A percentile compares a stretch with the other conserved stretches of the same genome.
Evolutionary conservation across 2,113 vertebrate genomes (phyloP).

Genomic region (Anser brachyrhynchus): DNA sequence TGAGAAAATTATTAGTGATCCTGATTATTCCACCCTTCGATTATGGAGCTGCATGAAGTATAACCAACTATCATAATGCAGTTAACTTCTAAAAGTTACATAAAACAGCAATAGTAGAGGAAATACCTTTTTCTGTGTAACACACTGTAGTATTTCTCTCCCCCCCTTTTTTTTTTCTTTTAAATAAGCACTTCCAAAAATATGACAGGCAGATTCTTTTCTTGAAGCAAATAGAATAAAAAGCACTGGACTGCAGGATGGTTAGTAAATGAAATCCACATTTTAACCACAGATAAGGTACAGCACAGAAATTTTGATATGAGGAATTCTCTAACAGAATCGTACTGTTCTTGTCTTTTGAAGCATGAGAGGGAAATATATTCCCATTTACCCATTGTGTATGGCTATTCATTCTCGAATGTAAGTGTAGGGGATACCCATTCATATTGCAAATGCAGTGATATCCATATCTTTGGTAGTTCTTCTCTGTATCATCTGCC

Average conservation of each 20-base stretch:
- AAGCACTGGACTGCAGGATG: neutral
- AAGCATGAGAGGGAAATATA: neutral
- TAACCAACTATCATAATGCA: neutral
- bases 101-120: neutral
- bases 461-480: neutral
- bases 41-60: neutral
- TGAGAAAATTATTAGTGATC: slow-evolving; percentile 16
- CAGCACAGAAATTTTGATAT: neutral
- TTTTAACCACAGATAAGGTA: neutral
- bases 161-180: neutral
- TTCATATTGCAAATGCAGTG: neutral
- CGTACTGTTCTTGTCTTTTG: neutral
- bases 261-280: neutral
- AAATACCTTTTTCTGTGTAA: neutral
- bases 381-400: neutral
- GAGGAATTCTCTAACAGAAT: neutral
- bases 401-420: neutral
- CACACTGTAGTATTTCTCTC: neutral
- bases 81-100: neutral
- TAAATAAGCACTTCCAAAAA: neutral
- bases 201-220: neutral
- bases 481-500: neutral
- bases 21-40: neutral
- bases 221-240: neutral
- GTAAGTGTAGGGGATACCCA: neutral